Base-by-base conservation (phyloP, 2,797 vertebrate species). In the Gobionotothen gibberifrons region DNA sequence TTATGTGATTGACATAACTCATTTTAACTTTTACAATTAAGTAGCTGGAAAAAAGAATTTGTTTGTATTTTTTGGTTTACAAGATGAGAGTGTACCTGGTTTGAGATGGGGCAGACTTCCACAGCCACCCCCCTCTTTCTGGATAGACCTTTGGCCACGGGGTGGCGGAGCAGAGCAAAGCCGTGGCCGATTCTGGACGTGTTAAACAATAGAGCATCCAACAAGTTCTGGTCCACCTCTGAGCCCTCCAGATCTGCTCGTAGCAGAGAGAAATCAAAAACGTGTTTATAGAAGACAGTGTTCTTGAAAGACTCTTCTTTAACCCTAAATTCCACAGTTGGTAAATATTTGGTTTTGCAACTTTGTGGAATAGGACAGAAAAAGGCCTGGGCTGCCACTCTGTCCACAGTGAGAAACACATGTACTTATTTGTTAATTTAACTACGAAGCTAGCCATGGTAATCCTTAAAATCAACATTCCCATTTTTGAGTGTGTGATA, bases 61-160 rank as follows among this genome's bases (percentile, higher is more conserved):
- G 0, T n/a, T 48, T 55, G 16, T 11, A 15, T n/a, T 36, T 5
- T 19, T 15, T 39, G 14, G 16, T 69, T 62, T 11, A 26, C 8
- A 22, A 3, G 17, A n/a, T 9, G 22, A 3, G 3, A 2, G 10
- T 7, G 43, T 82, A 95, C 97, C 97, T 98, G 97, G 85, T 98
- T 99, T 84, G 97, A 99, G 86, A 98, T 94, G 48, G 97, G 97
- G 65, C 97, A 98, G 74, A 98, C 93, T 86, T 98, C 97, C 48
- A 98, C 44, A 15, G 97, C 94, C 54, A 97, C 90, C 15, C 94
- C 93, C 88, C 71, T 94, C 87, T 94, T 95, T 87, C 89, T 89
- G 54, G 95, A 95, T 1, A 96, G 73, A 19, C 88, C 84, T 87
- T 88, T 96, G 70, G 94, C 94, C 51, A 93, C 69, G 0, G 96